Percentiles rank a stretch among this genome's conserved stretches.
phyloP scores from a whole-genome alignment of 2,797 vertebrate genomes.

The Phylloscopus collybita region DNA sequence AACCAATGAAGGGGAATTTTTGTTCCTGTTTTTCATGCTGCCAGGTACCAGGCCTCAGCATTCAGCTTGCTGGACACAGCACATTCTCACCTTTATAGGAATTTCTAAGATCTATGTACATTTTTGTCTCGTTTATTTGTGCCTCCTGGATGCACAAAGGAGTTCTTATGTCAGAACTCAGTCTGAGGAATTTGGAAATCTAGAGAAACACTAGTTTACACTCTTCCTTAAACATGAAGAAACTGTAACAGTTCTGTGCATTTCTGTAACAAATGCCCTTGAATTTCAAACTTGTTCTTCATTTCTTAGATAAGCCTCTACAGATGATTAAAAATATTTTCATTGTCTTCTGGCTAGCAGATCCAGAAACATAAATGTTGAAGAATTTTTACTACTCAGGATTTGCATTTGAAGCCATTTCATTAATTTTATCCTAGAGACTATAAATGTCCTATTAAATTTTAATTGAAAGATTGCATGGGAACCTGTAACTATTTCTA shows the following conservation, averaged over 20 bases:
- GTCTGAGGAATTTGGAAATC: neutral
- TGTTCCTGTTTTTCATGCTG: neutral
- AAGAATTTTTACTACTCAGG: neutral
- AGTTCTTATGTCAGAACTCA: neutral
- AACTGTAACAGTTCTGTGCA: neutral
- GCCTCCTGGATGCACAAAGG: neutral
- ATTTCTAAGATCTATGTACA: neutral
- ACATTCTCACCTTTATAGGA: neutral
- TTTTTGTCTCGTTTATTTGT: neutral
- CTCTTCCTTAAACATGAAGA: neutral
- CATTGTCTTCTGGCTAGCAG: neutral
- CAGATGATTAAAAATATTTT: neutral
- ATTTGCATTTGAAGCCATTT: conserved; percentile 9
- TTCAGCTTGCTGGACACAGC: neutral
- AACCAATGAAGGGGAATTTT: neutral
- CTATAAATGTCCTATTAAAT: conserved; percentile 22
- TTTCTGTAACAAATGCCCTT: neutral
- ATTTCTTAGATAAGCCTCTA: neutral
- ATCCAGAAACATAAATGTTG: neutral
- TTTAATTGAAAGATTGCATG: neutral
- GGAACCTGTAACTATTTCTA: neutral
- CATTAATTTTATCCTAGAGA: neutral
- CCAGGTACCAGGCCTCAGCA: neutral
- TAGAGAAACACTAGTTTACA: neutral
- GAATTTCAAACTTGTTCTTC: neutral